Evolutionary conservation across 1,140 invertebrate genomes (phyloP), one percentile per base, ranked within the genome.

Genomic region (Heliconius eleuchia): DNA sequence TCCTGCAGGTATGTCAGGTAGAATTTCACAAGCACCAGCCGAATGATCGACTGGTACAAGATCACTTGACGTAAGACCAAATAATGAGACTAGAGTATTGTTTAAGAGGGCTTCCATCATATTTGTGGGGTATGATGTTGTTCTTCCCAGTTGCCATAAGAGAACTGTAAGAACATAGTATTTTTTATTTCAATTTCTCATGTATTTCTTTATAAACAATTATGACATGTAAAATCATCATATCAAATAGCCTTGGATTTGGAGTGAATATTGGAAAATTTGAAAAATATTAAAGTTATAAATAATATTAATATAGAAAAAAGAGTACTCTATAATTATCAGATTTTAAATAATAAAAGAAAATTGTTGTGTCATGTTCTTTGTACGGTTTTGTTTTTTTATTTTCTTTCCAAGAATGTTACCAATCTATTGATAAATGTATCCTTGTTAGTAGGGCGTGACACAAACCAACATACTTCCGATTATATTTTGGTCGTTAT

Each of bases 61-160:
- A 9, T 86, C 77, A 1, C 57, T 75, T 19, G 81, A 46, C 0
- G 77, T 80, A 27, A 91, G 81, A 13, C 80, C 82, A 6, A 92
- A 78, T 2, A 82, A 60, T 7, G 42, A 85, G 9, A 9, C 72
- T 3, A 92, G 42, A 1, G 82, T 82, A 1, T 70, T 78, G 27
- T 88, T 89, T 74, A 92, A 85, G 0, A 88, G 77, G 0, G 84
- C 84, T 9, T 78, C 73, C 57, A 88, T 85, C 83, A 90, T 74
- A 13, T 80, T 79, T 9, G 79, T 85, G 1, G 79, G 55, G 34
- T 83, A 85, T 18, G 73, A 42, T 0, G 82, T 76, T 3, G 70
- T 37, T 71, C 87, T 84, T 79, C 86, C 86, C 46, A 92, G 34
- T 27, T 86, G 83, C 90, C 90, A 92, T 78, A 93, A 73, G 73